Evolutionary conservation across 1,140 invertebrate genomes (phyloP).

Genomic region (Zaprionus tsacasi): DNA sequence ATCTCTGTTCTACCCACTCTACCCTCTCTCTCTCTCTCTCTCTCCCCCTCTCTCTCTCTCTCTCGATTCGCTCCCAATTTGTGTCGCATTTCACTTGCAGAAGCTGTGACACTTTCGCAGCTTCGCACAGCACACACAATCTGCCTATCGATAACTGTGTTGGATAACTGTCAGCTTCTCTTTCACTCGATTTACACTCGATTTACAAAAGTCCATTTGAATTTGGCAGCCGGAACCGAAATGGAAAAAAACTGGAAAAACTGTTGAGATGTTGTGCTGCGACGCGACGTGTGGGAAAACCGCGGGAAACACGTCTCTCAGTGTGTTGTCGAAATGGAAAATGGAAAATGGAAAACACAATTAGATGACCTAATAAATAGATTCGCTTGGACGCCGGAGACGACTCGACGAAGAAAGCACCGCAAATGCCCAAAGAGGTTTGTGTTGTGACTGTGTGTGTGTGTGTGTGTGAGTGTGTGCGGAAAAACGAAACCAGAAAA

Average conservation of each 20-base stretch:
- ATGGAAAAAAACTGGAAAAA: conserved; percentile 51
- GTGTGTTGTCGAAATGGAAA: conserved; percentile 69
- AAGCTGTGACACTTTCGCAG: conserved; percentile 21
- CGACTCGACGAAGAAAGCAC: conserved; percentile 46
- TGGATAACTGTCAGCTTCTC: conserved; percentile 17
- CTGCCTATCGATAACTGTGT: conserved; percentile 15
- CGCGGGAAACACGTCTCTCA: conserved; percentile 62
- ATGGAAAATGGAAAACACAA: conserved; percentile 63
- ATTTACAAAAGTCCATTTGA: conserved; percentile 52
- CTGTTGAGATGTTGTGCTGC: conserved; percentile 2
- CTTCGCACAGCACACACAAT: conserved; percentile 2
- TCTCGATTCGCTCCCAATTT: too few relatives aligned
- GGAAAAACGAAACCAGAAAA: conserved; percentile 1
- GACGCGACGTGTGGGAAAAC: conserved; percentile 66
- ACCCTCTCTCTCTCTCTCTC: not conserved
- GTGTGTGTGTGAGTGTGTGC: too few relatives aligned
- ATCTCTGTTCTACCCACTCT: conserved; percentile 1
- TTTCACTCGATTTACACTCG: conserved; percentile 27
- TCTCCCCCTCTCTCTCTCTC: not conserved
- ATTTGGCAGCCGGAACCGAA: conserved; percentile 49
- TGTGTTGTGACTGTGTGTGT: too few relatives aligned
- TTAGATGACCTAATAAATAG: conserved; percentile 83
- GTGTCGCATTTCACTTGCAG: conserved; percentile 3
- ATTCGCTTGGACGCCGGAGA: conserved; percentile 54
- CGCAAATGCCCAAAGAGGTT: conserved; percentile 48